A percentile compares a stretch with the other conserved stretches of the same genome.
Conservation (phyloP, 2,113 vertebrate genomes). For the Cheilinus undulatus region DNA sequence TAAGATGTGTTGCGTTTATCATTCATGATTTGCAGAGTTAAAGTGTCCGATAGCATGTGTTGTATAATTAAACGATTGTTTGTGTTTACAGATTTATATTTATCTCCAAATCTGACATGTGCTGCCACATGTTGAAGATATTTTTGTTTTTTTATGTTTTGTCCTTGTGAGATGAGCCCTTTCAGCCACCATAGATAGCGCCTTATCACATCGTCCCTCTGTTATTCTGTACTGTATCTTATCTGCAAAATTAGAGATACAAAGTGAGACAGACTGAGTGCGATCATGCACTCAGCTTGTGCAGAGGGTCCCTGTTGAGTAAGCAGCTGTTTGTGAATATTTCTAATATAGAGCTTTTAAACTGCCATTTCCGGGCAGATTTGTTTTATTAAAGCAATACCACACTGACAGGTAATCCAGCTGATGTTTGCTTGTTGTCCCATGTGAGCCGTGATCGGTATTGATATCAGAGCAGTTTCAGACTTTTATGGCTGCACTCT, state of each 20-base stretch:
- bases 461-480: slow-evolving; percentile 6
- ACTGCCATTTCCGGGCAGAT: slow-evolving; percentile 46
- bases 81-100: not conserved
- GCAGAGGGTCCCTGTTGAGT: slow-evolving; percentile 35
- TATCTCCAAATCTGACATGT: not conserved
- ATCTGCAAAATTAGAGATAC: slow-evolving; percentile 15
- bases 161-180: not conserved
- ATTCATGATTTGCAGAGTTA: not conserved
- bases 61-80: too few species aligned
- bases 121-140: not conserved
- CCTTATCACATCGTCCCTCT: not conserved
- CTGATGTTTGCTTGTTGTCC: slow-evolving; percentile 32
- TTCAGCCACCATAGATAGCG: not conserved
- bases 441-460: slow-evolving; percentile 25
- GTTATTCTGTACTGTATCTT: not conserved
- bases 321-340: slow-evolving; percentile 67
- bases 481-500: slow-evolving; percentile 20
- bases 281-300: slow-evolving; percentile 33
- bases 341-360: slow-evolving; percentile 57
- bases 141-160: not conserved
- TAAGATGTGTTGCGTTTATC: not conserved
- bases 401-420: slow-evolving; percentile 40
- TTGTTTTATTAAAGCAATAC: slow-evolving; percentile 41
- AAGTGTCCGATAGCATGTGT: not conserved
- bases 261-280: slow-evolving; percentile 49